Conservation (phyloP, 2,113 vertebrate genomes). For the Oxygymnocypris stewartii region DNA sequence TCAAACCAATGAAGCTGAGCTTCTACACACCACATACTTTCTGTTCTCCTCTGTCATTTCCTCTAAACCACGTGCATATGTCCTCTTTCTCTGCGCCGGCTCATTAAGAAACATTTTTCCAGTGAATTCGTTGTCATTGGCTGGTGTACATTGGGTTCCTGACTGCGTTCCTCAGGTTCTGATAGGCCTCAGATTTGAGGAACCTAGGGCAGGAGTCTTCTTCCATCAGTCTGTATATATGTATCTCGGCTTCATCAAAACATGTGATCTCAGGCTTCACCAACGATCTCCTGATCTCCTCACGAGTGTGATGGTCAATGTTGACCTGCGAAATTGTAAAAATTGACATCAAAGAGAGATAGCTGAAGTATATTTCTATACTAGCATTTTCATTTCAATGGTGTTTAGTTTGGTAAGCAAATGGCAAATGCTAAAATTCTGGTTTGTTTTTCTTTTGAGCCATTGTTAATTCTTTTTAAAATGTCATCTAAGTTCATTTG, state of each 20-base stretch:
- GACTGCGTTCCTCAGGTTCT: constrained; percentile 58
- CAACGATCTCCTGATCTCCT: constrained; percentile 72
- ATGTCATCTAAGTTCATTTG: background rate
- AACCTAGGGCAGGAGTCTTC: constrained; percentile 81
- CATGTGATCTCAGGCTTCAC: constrained; percentile 75
- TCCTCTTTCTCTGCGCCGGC: background rate
- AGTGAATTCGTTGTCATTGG: too few relatives aligned
- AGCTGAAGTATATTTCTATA: background rate
- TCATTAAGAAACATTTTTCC: background rate
- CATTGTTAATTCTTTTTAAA: background rate
- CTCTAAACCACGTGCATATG: constrained; percentile 37
- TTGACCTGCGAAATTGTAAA: constrained; percentile 77
- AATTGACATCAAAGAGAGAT: background rate
- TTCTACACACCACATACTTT: constrained; percentile 17
- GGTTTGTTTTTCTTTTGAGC: background rate
- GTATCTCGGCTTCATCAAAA: constrained; percentile 87
- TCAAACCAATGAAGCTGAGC: background rate
- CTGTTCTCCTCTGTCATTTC: constrained; percentile 40
- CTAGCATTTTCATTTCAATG: background rate
- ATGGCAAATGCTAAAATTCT: background rate
- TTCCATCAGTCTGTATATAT: constrained; percentile 86
- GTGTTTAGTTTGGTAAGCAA: constrained; percentile 7
- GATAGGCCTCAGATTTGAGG: constrained; percentile 44
- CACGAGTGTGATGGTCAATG: constrained; percentile 82
- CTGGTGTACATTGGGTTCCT: constrained; percentile 34